A percentile compares a stretch with the other conserved stretches of the same genome.
phyloP scores from a whole-genome alignment of 2,113 vertebrate species.

The Dasyprocta punctata region DNA sequence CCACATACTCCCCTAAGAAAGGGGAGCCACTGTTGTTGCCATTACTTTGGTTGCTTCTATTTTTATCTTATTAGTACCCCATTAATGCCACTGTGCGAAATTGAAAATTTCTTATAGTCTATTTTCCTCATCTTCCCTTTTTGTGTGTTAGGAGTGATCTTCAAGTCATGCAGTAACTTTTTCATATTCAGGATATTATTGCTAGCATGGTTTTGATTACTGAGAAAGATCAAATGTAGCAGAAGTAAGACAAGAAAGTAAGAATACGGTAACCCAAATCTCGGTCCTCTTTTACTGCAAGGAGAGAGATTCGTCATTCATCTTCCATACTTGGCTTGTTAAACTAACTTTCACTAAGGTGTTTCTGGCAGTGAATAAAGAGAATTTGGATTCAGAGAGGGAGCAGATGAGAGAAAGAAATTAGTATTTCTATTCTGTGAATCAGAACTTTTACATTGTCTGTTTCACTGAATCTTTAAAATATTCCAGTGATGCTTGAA shows the following conservation, averaged over 20 bases:
- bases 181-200: background rate
- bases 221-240: background rate
- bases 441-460: background rate
- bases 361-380: background rate
- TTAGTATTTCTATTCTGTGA: fast-evolving
- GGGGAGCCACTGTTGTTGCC: background rate
- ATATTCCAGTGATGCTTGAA: background rate
- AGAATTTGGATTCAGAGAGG: background rate
- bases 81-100: background rate
- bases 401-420: background rate
- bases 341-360: background rate
- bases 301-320: background rate
- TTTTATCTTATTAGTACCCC: background rate
- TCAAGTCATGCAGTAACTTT: background rate
- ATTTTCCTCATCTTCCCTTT: background rate
- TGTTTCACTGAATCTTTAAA: background rate
- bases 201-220: background rate
- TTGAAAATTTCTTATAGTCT: background rate
- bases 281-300: background rate
- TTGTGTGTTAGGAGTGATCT: background rate
- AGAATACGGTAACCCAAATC: no score
- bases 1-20: background rate
- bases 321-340: background rate
- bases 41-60: background rate
- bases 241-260: no score